These are phyloP conservation scores for Notolabrus celidotus DNA, from an alignment of 2,797 vertebrate genomes.

Conservation along the genomic window DNA sequence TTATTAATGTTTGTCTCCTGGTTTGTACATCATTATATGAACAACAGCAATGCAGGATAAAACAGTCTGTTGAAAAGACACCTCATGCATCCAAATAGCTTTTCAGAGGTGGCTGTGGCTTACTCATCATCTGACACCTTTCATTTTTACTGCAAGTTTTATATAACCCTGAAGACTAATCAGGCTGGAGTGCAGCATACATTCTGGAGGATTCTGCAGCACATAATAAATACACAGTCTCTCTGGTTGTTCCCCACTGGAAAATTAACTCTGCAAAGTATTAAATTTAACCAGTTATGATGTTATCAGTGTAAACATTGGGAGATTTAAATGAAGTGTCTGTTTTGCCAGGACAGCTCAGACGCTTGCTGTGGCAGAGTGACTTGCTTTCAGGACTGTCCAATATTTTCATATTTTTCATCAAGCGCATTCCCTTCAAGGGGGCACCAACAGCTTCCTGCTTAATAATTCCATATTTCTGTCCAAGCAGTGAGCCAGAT, in stretches of 20 bases:
- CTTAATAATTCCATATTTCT: slow-evolving; percentile 30
- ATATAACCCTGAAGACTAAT: too few species aligned
- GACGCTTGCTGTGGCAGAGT: slow-evolving; percentile 14
- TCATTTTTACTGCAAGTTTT: too few species aligned
- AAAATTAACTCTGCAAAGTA: background rate
- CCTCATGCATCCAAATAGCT: too few species aligned
- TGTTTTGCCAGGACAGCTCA: slow-evolving; percentile 5
- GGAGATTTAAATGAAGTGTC: background rate
- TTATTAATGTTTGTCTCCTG: too few species aligned
- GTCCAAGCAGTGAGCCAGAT: slow-evolving; percentile 12
- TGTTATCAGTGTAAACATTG: background rate
- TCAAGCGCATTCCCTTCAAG: slow-evolving; percentile 26
- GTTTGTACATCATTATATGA: too few species aligned
- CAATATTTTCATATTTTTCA: slow-evolving; percentile 16
- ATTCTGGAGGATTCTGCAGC: background rate
- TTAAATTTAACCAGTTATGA: background rate
- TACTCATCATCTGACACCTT: too few species aligned
- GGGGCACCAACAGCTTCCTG: slow-evolving; percentile 15
- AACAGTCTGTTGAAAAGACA: too few species aligned
- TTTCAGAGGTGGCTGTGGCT: too few species aligned
- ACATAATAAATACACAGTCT: too few species aligned
- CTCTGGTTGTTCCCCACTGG: background rate
- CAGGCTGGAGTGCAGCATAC: background rate
- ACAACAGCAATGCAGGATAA: too few species aligned
- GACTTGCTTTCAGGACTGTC: background rate